Evolutionary conservation across 1,140 invertebrate species (phyloP).

Genomic region (Eueides isabella): DNA sequence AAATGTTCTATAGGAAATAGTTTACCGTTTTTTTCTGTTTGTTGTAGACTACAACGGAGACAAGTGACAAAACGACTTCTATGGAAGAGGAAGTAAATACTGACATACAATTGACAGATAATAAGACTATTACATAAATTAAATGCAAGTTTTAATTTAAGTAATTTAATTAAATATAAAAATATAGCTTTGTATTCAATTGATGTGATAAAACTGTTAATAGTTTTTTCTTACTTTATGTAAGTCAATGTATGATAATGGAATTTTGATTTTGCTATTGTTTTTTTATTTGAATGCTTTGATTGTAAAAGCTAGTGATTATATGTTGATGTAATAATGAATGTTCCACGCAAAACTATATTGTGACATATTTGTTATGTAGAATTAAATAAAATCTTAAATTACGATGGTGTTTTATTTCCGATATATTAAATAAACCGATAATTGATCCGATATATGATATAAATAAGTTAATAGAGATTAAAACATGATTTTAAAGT

Average conservation of each 20-base stretch:
- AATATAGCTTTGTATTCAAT: neutral
- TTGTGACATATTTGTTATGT: neutral
- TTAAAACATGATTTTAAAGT: too few relatives aligned
- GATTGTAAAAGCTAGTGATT: neutral
- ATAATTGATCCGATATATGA: too few relatives aligned
- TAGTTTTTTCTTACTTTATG: neutral
- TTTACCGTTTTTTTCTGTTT: neutral
- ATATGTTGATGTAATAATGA: neutral
- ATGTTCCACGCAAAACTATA: neutral
- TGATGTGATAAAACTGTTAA: constrained; percentile 9
- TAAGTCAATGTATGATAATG: neutral
- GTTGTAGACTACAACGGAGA: neutral
- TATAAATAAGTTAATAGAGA: too few relatives aligned
- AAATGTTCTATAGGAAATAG: too few relatives aligned
- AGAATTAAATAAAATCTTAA: neutral
- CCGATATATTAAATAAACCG: too few relatives aligned
- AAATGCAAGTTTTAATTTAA: neutral
- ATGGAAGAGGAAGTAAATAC: neutral
- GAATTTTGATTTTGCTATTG: neutral
- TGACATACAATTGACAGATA: neutral
- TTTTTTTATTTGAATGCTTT: neutral
- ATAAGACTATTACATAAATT: neutral
- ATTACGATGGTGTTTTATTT: neutral
- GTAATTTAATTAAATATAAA: neutral
- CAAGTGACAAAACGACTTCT: neutral